Percentiles rank a stretch among this genome's conserved stretches.
Evolutionary conservation across 2,113 vertebrate genomes (phyloP).

Genomic region (Podarcis cretensis): DNA sequence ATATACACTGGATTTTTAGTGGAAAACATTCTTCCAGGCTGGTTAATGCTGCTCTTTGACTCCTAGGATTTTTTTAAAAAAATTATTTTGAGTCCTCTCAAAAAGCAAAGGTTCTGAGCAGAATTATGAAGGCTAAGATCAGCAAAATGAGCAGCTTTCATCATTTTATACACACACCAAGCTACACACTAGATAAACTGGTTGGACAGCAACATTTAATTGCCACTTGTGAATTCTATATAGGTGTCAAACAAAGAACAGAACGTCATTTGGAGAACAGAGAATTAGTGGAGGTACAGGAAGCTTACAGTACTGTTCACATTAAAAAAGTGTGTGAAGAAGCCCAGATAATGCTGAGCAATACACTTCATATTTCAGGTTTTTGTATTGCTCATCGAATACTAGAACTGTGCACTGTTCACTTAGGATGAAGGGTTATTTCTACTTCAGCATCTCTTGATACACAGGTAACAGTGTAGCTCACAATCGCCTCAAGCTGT

Average conservation of each 20-base stretch:
- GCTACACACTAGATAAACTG: constrained; percentile 44
- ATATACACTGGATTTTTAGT: background rate
- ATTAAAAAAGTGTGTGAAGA: no score
- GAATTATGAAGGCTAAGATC: background rate
- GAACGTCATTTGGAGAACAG: no score
- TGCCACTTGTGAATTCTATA: constrained; percentile 6
- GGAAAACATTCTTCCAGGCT: background rate
- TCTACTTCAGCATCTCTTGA: background rate
- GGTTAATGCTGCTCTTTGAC: background rate
- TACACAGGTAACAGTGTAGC: background rate
- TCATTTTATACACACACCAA: background rate
- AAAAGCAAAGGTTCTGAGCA: background rate
- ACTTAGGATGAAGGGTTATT: background rate
- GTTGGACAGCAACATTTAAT: constrained; percentile 55
- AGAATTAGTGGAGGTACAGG: no score
- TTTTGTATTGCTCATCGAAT: constrained; percentile 22
- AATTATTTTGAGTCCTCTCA: no score
- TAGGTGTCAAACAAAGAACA: constrained; percentile 10
- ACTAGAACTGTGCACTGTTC: background rate
- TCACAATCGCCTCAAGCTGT: background rate
- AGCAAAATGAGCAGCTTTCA: background rate
- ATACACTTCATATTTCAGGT: constrained; percentile 1
- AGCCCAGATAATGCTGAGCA: no score
- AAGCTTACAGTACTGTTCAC: no score
- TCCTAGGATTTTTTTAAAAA: background rate